A percentile compares a stretch with the other conserved stretches of the same genome.
phyloP scores from a whole-genome alignment of 1,140 invertebrate genomes.

The Conus ventricosus region DNA sequence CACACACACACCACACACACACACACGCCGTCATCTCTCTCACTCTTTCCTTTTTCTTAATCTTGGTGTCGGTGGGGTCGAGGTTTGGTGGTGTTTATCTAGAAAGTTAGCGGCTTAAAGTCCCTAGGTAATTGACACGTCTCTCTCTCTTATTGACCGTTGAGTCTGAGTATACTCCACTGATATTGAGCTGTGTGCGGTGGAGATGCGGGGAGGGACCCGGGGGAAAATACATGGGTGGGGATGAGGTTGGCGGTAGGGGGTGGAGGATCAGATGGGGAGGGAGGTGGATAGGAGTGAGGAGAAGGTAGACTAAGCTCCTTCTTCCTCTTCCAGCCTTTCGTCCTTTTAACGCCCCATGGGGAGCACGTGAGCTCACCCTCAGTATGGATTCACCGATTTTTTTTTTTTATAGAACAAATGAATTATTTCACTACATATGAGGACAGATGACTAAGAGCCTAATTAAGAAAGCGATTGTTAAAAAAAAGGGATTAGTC shows the following conservation, averaged over 20 bases:
- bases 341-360: no score
- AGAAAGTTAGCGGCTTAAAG: slow-evolving; percentile 10
- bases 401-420: no score
- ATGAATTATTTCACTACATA: no score
- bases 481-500: no score
- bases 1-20: not conserved
- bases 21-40: not conserved
- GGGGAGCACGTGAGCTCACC: no score
- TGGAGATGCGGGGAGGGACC: not conserved
- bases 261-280: not conserved
- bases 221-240: not conserved
- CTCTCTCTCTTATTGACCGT: not conserved
- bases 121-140: slow-evolving; percentile 2
- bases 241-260: not conserved
- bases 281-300: not conserved
- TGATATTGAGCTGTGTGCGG: slow-evolving; percentile 1
- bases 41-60: not conserved
- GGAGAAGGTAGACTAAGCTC: not conserved
- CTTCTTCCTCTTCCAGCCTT: no score
- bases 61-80: not conserved
- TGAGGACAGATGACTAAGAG: no score
- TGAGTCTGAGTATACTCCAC: slow-evolving; percentile 6
- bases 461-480: no score
- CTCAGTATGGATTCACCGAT: no score
- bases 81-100: not conserved